Evolutionary conservation across 2,888 invertebrate species (phyloP).

Genomic region (Sylvicola cinctus): DNA sequence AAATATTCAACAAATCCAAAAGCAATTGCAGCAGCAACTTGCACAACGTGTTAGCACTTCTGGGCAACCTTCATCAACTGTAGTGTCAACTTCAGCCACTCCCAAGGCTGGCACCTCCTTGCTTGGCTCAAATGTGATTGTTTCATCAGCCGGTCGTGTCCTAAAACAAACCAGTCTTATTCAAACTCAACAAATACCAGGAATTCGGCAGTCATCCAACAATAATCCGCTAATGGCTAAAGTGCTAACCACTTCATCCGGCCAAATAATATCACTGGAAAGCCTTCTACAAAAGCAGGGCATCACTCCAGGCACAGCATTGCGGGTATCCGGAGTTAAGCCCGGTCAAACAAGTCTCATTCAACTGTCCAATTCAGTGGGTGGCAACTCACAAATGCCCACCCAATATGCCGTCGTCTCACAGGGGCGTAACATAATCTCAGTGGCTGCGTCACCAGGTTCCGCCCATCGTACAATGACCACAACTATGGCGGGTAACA

Average conservation of each 20-base stretch:
- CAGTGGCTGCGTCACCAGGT: conserved; percentile 15
- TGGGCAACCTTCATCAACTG: conserved; percentile 8
- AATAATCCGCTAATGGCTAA: conserved; percentile 41
- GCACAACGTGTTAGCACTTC: conserved; percentile 3
- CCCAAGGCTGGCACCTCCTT: too few relatives aligned
- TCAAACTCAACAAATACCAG: neutral
- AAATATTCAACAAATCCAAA: too few relatives aligned
- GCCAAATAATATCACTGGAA: conserved; percentile 22
- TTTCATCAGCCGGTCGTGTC: too few relatives aligned
- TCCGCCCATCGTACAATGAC: conserved; percentile 14
- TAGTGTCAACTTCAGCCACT: conserved; percentile 1
- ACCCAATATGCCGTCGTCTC: conserved; percentile 29
- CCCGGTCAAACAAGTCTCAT: conserved; percentile 28
- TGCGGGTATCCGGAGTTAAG: conserved; percentile 27
- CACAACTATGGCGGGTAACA: conserved; percentile 6
- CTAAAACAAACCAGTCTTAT: neutral
- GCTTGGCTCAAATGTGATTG: too few relatives aligned
- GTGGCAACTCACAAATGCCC: conserved; percentile 14
- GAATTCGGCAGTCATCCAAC: too few relatives aligned
- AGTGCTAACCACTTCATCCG: conserved; percentile 44
- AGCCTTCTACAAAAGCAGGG: conserved; percentile 18
- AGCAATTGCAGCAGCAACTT: neutral
- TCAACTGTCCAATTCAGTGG: conserved; percentile 25
- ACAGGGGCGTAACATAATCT: conserved; percentile 26
- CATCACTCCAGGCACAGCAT: conserved; percentile 19